Base-by-base conservation (phyloP, 2,113 vertebrate genomes). In the Otis tarda region DNA sequence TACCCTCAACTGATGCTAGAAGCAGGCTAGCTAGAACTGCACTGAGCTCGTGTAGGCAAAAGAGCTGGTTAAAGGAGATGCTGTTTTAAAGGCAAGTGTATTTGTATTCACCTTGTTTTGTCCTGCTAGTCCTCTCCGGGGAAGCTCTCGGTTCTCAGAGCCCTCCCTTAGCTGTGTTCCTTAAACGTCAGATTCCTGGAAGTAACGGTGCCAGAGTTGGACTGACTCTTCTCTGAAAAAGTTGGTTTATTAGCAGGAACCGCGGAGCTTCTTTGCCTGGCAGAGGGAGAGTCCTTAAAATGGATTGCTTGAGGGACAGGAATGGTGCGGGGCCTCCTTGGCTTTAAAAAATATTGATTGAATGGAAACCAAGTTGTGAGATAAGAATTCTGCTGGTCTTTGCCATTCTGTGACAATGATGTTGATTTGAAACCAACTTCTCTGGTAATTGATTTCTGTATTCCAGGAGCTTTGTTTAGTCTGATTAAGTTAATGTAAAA, bases 371-470 rank as follows among this genome's bases (percentile, higher is more conserved):
- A 1, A 23, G 33, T 0, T 12, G 45, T 13, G 76, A 23, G 83
- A 7, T 4, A 8, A 6, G 68, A 57, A 9, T n/a, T 33, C 10
- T 39, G 64, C 50, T 17, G 70, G 70, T 7, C 53, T 70, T 18
- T 2, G 33, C 37, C 0, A 0, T 39, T 67, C 61, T 79, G 70
- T 3, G 14, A 28, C 45, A 0, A 5, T 2, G 6, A 2, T 9
- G 14, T 6, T 37, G 39, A 30, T 37, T 80, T 55, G 19, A 84
- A 30, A 9, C 37, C 43, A 18, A 0, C 56, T 18, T 12, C 33
- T 33, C 41, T 64, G 69, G 5, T 28, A 6, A 15, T 7, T 14
- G 8, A 14, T 16, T 9, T 82, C 14, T 60, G 37, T n/a, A 0
- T 49, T 56, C 24, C 63, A 61, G 84, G 77, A 65, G 77, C 30